Conservation (phyloP, 2,888 invertebrate species). For the Drosophila emarginata region DNA sequence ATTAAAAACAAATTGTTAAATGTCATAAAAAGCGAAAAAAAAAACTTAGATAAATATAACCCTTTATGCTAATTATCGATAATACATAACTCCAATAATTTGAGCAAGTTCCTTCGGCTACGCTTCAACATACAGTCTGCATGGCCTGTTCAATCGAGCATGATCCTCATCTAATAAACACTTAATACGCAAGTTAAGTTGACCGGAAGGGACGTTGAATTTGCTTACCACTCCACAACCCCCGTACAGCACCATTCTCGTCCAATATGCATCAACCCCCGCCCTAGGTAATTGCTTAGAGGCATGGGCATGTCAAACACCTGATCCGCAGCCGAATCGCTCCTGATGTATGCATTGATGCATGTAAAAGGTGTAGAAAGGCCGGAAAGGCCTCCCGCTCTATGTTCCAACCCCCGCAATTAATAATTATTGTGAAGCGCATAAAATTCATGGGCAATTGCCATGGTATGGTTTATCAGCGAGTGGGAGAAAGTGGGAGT, state of each 20-base stretch:
- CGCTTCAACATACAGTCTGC: constrained; percentile 24
- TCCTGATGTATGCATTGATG: constrained; percentile 62
- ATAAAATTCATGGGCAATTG: constrained; percentile 80
- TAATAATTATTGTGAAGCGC: constrained; percentile 73
- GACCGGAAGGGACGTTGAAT: constrained; percentile 64
- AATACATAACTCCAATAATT: too few species aligned
- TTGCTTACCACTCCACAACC: background rate
- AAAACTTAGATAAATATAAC: too few species aligned
- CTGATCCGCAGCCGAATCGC: constrained; percentile 63
- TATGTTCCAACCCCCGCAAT: constrained; percentile 56
- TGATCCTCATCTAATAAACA: constrained; percentile 74
- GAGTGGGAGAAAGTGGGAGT: background rate
- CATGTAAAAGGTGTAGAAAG: constrained; percentile 79
- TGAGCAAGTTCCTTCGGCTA: background rate
- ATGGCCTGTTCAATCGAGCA: constrained; percentile 60
- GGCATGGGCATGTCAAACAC: constrained; percentile 70
- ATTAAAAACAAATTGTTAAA: too few species aligned
- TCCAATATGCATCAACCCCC: constrained; percentile 30
- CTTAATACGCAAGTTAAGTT: constrained; percentile 71
- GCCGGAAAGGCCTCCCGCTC: constrained; percentile 55
- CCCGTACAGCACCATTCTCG: constrained; percentile 5
- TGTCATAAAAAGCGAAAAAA: too few species aligned
- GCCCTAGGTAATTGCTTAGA: constrained; percentile 50
- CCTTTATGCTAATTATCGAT: too few species aligned
- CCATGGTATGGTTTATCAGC: constrained; percentile 17